A percentile compares a stretch with the other conserved stretches of the same genome.
Conservation (phyloP, 2,888 invertebrate species). For the Ecliptopera silaceata region DNA sequence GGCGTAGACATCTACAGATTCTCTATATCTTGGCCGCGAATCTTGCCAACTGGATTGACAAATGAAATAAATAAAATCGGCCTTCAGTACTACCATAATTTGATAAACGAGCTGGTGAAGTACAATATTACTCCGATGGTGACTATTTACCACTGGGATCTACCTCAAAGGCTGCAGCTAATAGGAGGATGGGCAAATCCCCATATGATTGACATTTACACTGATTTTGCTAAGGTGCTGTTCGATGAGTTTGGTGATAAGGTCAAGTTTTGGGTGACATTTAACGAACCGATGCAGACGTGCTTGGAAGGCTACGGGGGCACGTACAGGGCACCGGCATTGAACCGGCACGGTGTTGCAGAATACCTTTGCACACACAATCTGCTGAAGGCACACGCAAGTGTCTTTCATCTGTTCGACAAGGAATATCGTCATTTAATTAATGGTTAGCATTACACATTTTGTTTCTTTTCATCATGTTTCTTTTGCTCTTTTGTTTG, state of each 20-base stretch:
- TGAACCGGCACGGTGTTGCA: conserved; percentile 84
- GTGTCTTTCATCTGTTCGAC: conserved; percentile 86
- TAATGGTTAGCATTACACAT: conserved; percentile 67
- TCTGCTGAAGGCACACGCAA: conserved; percentile 88
- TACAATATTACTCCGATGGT: conserved; percentile 88
- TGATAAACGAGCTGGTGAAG: conserved; percentile 87
- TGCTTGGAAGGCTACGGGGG: conserved; percentile 82
- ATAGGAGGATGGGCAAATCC: conserved; percentile 87
- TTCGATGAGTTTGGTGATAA: conserved; percentile 84
- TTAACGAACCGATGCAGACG: conserved; percentile 88
- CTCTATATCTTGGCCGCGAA: conserved; percentile 89
- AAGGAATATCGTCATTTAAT: conserved; percentile 80
- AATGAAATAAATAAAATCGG: conserved; percentile 87
- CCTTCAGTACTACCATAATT: conserved; percentile 88
- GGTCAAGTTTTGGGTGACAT: conserved; percentile 89
- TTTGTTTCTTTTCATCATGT: no score
- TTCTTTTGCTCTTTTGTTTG: no score
- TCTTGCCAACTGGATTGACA: conserved; percentile 87
- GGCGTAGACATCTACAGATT: conserved; percentile 87
- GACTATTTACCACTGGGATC: conserved; percentile 88
- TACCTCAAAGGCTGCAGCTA: conserved; percentile 85
- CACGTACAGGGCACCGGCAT: conserved; percentile 83
- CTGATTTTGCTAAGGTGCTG: conserved; percentile 85
- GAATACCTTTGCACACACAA: conserved; percentile 88
- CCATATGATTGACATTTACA: conserved; percentile 84